Base-by-base conservation (phyloP, 2,113 vertebrate species). In the Serilophus lunatus region DNA sequence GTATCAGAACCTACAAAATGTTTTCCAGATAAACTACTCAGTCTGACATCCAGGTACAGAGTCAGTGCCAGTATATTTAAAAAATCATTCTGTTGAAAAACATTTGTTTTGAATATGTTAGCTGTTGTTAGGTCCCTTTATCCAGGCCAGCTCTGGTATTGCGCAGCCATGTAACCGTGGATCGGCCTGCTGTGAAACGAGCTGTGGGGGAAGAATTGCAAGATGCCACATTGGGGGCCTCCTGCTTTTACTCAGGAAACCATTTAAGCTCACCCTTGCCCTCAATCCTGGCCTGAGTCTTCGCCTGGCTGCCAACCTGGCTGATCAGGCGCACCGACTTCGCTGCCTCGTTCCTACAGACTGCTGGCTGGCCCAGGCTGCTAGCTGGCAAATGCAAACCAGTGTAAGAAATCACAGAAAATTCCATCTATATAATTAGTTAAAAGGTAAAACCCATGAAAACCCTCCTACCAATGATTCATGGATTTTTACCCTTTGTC, bases 261-360 rank as follows among this genome's bases (percentile, higher is more conserved):
- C 28, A 28, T 25, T 77, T 59, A 68, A 54, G 19, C 49, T 68
- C 25, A 31, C 6, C 44, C 23, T 57, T 66, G 36, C 18, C 29
- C 50, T 79, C 2, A 0, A 54, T 68, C 63, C 59, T 42, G 68
- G 49, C 29, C 49, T 36, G 44, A 82, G 63, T 29, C 47, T 75
- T 47, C 49, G 28, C 31, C 26, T 74, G 75, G 57, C 61, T 45
- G 44, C 26, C 56, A 13, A 6, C 0, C 1, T 19, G 33, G 38
- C 68, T 63, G 78, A 68, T 10, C 0, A 0, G 33, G 36, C 33
- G 33, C 31, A 29, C 23, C 35, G 33, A 11, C 47, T 45, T 18
- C 20, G 12, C 31, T 61, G 40, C 31, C 53, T 78, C 20, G 9
- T 72, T 45, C 53, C 42, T 42, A 1, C 35, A 56, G 38, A 13